Conservation (phyloP, 2,113 vertebrate species). For the Zapornia atra region DNA sequence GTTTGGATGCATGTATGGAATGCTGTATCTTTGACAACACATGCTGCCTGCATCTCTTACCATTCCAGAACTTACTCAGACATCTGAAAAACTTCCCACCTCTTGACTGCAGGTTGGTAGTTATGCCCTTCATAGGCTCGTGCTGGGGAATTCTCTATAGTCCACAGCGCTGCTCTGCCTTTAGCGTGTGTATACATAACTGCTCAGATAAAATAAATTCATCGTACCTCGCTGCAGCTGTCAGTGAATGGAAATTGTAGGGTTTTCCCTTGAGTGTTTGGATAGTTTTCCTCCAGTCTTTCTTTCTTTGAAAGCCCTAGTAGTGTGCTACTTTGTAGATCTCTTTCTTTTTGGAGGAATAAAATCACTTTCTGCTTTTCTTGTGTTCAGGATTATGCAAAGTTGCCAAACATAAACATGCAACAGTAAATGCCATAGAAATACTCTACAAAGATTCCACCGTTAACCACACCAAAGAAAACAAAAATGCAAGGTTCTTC, state of each 20-base stretch:
- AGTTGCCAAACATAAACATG: background rate
- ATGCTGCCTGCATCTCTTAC: background rate
- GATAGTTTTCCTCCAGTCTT: background rate
- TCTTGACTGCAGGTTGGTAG: background rate
- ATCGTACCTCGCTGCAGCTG: background rate
- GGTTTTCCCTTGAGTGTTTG: background rate
- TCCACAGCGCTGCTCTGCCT: background rate
- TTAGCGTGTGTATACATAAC: background rate
- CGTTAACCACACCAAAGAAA: constrained; percentile 55
- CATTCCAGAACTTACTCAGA: background rate
- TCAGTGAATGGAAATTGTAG: background rate
- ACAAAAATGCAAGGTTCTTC: constrained; percentile 54
- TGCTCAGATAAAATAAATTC: constrained; percentile 25
- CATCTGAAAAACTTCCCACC: background rate
- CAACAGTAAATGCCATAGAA: constrained; percentile 32
- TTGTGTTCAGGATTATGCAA: constrained; percentile 41
- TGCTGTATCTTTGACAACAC: background rate
- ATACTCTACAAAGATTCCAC: constrained; percentile 42
- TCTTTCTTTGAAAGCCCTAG: background rate
- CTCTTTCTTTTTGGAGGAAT: background rate
- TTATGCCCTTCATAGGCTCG: background rate
- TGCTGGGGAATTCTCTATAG: background rate
- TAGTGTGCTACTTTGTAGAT: background rate
- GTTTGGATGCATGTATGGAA: accelerated
- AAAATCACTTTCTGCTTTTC: constrained; percentile 18